These are phyloP conservation scores for Eristalis pertinax DNA, from an alignment of 2,888 invertebrate genomes.

Conservation along the genomic window DNA sequence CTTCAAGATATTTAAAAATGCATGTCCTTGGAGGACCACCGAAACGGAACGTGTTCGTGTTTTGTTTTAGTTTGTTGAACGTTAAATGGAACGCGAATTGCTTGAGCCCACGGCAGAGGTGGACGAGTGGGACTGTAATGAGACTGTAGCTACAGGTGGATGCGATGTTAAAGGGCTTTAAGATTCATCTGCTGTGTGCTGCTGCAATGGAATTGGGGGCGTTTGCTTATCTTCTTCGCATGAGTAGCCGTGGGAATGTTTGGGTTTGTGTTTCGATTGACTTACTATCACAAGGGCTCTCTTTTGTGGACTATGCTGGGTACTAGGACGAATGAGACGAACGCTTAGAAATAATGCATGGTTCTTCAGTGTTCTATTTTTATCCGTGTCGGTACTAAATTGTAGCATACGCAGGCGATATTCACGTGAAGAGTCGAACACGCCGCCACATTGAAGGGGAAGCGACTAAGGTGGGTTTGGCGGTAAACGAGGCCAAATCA, in stretches of 20 bases:
- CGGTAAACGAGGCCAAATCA: too few species aligned
- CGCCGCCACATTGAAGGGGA: too few species aligned
- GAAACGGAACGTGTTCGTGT: slow-evolving; percentile 36
- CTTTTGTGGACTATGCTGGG: too few species aligned
- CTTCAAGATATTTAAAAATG: slow-evolving; percentile 70
- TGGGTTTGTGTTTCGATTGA: background rate
- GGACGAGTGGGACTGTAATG: background rate
- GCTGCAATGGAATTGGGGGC: background rate
- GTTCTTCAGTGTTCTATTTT: too few species aligned
- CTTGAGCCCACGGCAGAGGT: background rate
- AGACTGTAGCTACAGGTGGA: slow-evolving; percentile 33
- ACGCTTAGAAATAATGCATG: too few species aligned
- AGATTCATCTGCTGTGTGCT: slow-evolving; percentile 2
- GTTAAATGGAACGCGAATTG: slow-evolving; percentile 63
- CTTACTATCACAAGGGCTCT: too few species aligned
- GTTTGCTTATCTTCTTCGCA: background rate
- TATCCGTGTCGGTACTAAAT: too few species aligned
- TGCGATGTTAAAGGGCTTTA: background rate
- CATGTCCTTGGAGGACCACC: slow-evolving; percentile 65
- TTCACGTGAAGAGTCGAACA: too few species aligned
- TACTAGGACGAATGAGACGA: too few species aligned
- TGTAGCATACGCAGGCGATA: too few species aligned
- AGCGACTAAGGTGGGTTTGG: too few species aligned
- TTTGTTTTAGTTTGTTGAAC: slow-evolving; percentile 59
- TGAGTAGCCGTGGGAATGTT: background rate